Base-by-base conservation (phyloP, 2,113 vertebrate species). In the Sebastes fasciatus region DNA sequence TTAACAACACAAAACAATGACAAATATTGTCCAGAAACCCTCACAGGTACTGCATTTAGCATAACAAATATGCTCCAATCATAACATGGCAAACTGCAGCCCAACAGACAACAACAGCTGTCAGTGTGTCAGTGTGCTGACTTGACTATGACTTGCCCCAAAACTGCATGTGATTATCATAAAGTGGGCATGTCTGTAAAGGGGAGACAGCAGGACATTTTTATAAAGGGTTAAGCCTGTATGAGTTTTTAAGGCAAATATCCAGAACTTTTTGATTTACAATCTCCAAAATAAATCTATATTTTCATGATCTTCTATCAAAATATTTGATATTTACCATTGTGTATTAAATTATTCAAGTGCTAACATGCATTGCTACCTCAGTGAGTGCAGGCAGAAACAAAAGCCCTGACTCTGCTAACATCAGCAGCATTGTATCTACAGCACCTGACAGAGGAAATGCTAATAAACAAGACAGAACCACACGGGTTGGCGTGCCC, bases 381-480 rank as follows among this genome's bases (percentile, higher is more conserved):
- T 80, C 55, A 4, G 5, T 68, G 60, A 34, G 48, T 77, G 48
- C 64, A 66, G 43, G 42, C 26, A 51, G 60, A 23, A 54, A 4
- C 54, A n/a, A 63, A 72, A 34, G 66, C 40, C 54, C 49, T 34
- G 69, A 77, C 66, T 90, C 62, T 86, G 85, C 81, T 48, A 43
- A 67, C n/a, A 34, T 34, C 34, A 34, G 17, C 88, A 84, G 88
- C 85, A 65, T 43, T 84, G 78, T 66, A 57, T 84, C 26, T 63
- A 8, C 46, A 75, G 49, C 83, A 62, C 61, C 82, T 86, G 86
- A 87, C 82, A 74, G 62, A 74, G 90, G 78, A 93, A 90, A 91
- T 87, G 88, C 87, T 84, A 85, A 92, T 91, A 86, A 93, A 92
- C 78, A 79, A 74, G 88, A 79, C 75, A 51, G 68, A 58, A 40